Evolutionary conservation across 64 coral and sea anemone genomes (phyloP).

Genomic region (Dendrophyllia cribrosa): DNA sequence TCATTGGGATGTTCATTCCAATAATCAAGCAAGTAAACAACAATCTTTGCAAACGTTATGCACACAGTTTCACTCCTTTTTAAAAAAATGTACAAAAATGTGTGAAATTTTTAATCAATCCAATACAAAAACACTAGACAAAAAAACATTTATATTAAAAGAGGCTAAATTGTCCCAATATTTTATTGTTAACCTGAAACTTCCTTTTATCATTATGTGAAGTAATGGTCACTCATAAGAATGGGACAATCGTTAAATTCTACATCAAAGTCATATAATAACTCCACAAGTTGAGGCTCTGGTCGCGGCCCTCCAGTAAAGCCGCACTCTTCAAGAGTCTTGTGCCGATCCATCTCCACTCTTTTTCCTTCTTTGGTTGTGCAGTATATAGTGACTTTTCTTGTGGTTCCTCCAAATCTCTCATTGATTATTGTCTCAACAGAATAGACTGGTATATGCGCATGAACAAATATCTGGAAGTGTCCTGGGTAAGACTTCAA

Average conservation of each 20-base stretch:
- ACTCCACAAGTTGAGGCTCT: constrained; percentile 87
- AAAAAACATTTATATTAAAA: no score
- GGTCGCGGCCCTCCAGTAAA: constrained; percentile 83
- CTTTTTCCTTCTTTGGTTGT: constrained; percentile 72
- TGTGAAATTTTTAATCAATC: no score
- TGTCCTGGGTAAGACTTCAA: constrained; percentile 92
- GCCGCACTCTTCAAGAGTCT: constrained; percentile 90
- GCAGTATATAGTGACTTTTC: constrained; percentile 84
- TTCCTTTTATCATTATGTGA: constrained; percentile 43
- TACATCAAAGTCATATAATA: constrained; percentile 95
- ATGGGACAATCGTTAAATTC: constrained; percentile 98
- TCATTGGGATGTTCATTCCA: no score
- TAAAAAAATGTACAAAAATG: no score
- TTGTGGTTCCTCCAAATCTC: constrained; percentile 85
- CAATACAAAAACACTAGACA: neutral
- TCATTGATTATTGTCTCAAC: constrained; percentile 75
- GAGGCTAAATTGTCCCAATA: no score
- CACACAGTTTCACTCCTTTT: no score
- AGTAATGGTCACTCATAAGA: constrained; percentile 96
- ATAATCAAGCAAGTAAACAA: no score
- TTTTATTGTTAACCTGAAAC: no score
- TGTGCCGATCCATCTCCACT: constrained; percentile 75
- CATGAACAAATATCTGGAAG: constrained; percentile 92
- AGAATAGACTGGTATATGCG: constrained; percentile 85
- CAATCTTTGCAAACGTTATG: no score